Percentiles rank a stretch among this genome's conserved stretches.
These are phyloP conservation scores for Silurus lanzhouensis DNA, from an alignment of 2,797 vertebrate genomes.

Conservation along the genomic window DNA sequence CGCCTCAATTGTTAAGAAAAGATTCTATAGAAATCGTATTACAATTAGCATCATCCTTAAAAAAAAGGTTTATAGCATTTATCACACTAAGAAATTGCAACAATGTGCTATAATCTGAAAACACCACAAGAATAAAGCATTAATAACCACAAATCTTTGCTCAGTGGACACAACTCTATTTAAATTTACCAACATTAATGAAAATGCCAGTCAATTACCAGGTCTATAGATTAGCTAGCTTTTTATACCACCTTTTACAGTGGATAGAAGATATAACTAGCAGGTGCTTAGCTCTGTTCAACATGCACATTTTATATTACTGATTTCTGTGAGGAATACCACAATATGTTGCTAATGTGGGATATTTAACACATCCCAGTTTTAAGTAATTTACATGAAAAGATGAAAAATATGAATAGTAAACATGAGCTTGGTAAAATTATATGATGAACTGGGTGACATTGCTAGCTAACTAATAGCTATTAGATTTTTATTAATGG, in stretches of 20 bases:
- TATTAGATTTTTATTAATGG: neutral
- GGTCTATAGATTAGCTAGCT: neutral
- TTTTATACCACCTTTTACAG: neutral
- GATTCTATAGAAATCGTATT: neutral
- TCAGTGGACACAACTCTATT: neutral
- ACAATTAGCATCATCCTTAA: neutral
- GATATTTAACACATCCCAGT: neutral
- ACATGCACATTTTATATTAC: neutral
- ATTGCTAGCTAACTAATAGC: neutral
- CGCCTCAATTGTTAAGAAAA: neutral
- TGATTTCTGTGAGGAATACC: neutral
- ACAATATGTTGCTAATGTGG: neutral
- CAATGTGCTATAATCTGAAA: neutral
- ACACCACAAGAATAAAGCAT: neutral
- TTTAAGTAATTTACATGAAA: neutral
- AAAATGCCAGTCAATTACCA: neutral
- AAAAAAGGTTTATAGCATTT: neutral
- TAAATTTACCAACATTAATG: neutral
- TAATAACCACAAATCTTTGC: neutral
- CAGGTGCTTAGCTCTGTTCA: neutral
- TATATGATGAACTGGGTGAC: neutral
- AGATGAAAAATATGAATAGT: neutral
- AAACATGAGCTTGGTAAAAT: neutral
- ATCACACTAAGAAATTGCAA: neutral
- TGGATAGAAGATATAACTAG: neutral